Percentiles rank a stretch among this genome's conserved stretches.
Conservation (phyloP, 2,113 vertebrate genomes). For the Epinephelus moara region DNA sequence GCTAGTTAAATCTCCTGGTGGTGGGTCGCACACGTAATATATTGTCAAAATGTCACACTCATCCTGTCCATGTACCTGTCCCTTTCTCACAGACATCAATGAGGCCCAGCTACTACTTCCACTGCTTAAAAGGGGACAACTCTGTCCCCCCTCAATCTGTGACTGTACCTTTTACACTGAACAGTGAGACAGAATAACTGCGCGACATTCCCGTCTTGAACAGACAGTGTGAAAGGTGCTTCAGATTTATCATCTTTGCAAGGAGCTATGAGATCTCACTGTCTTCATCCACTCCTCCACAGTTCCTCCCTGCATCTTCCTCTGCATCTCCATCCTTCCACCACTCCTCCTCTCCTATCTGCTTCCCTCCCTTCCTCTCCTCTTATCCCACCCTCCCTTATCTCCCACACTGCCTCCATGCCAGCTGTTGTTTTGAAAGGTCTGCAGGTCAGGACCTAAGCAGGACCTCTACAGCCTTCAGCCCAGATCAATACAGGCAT, state of each 20-base stretch:
- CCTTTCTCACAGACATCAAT: too few species aligned
- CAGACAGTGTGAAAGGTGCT: too few species aligned
- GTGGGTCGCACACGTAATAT: too few species aligned
- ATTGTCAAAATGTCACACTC: too few species aligned
- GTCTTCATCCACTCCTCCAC: constrained; percentile 1
- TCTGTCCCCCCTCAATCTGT: too few species aligned
- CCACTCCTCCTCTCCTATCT: constrained; percentile 28
- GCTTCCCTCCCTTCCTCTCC: constrained; percentile 32
- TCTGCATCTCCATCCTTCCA: not conserved
- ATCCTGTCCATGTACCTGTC: too few species aligned
- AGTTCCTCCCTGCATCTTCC: not conserved
- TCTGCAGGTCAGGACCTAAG: constrained; percentile 73
- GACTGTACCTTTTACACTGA: too few species aligned
- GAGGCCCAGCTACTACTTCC: too few species aligned
- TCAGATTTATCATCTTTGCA: not conserved
- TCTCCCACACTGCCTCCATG: constrained; percentile 57
- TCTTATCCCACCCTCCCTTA: constrained; percentile 31
- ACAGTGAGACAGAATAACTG: too few species aligned
- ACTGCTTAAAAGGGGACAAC: too few species aligned
- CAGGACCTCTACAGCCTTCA: constrained; percentile 50
- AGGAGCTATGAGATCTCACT: not conserved
- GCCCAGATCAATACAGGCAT: constrained; percentile 48
- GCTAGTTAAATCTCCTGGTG: too few species aligned
- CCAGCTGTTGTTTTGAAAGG: constrained; percentile 85
- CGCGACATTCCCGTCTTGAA: too few species aligned